Conservation (phyloP, 2,113 vertebrate species). For the Furnarius figulus region DNA sequence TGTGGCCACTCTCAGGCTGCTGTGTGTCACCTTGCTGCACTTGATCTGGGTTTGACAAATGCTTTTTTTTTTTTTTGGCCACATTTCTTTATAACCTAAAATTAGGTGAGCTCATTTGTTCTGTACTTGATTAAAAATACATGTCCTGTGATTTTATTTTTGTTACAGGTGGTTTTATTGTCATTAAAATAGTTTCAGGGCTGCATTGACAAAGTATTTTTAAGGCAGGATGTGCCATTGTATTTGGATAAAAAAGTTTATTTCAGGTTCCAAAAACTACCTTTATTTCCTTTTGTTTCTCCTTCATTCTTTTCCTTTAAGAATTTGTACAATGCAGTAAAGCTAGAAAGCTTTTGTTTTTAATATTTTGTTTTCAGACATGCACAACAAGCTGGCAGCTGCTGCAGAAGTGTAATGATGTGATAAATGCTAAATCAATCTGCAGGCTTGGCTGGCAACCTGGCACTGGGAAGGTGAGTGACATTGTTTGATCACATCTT, state of each 20-base stretch:
- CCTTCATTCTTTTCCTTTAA: not conserved
- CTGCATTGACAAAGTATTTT: not conserved
- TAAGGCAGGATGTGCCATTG: not conserved
- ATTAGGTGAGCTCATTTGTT: not conserved
- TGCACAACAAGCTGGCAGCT: conserved; percentile 82
- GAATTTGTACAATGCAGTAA: not conserved
- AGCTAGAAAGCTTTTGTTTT: not conserved
- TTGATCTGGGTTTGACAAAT: not conserved
- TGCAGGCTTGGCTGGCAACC: conserved; percentile 94
- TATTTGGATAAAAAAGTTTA: not conserved
- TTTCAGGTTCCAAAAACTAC: not conserved
- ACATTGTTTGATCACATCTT: not conserved
- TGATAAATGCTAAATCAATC: conserved; percentile 88
- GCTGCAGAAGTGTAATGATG: conserved; percentile 89
- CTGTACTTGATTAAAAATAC: not conserved
- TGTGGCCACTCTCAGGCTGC: not conserved
- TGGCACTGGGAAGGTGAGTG: conserved; percentile 80
- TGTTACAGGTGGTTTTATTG: not conserved
- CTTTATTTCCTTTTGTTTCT: not conserved
- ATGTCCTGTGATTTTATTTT: not conserved
- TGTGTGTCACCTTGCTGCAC: not conserved
- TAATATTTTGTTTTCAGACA: conserved; percentile 71
- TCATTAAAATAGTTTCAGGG: not conserved
- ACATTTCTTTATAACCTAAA: not conserved
- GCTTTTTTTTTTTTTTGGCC: not conserved